Percentiles rank a stretch among this genome's conserved stretches.
Conservation (phyloP, 2,888 invertebrate genomes). For the Dicranocentrus wangi region DNA sequence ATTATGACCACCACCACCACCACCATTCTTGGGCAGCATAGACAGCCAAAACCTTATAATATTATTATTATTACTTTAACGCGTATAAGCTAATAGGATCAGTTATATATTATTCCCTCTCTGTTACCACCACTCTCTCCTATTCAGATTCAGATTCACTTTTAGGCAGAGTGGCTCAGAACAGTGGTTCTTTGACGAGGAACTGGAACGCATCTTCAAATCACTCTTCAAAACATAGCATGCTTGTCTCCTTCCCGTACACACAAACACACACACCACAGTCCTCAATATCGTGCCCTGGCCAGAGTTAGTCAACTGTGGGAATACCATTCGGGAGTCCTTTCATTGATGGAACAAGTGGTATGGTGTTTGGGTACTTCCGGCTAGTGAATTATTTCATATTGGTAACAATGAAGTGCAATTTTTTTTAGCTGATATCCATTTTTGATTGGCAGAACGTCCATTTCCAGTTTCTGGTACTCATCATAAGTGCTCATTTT, state of each 20-base stretch:
- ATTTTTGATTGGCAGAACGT: too few relatives aligned
- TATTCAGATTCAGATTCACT: slow-evolving; percentile 20
- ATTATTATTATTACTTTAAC: too few relatives aligned
- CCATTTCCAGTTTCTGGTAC: too few relatives aligned
- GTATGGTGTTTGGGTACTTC: slow-evolving; percentile 38
- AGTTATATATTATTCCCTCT: not conserved
- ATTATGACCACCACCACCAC: slow-evolving; percentile 51
- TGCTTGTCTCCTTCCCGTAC: slow-evolving; percentile 9
- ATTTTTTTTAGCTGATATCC: too few relatives aligned
- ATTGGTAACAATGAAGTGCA: slow-evolving; percentile 10
- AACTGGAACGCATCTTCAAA: slow-evolving; percentile 66
- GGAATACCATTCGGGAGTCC: slow-evolving; percentile 42
- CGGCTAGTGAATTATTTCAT: slow-evolving; percentile 27
- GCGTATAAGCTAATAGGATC: not conserved
- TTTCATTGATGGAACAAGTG: slow-evolving; percentile 48
- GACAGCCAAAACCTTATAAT: too few relatives aligned
- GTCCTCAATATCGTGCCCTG: slow-evolving; percentile 43
- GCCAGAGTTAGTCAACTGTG: slow-evolving; percentile 5
- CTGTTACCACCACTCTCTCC: slow-evolving; percentile 5
- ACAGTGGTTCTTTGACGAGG: slow-evolving; percentile 69
- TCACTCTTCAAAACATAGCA: slow-evolving; percentile 23
- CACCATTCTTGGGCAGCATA: slow-evolving; percentile 14
- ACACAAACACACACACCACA: slow-evolving; percentile 32
- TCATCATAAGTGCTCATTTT: too few relatives aligned
- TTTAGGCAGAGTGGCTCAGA: slow-evolving; percentile 66